Percentiles rank a stretch among this genome's conserved stretches.
Evolutionary conservation across 2,113 vertebrate genomes (phyloP).

Genomic region (Mixornis gularis): DNA sequence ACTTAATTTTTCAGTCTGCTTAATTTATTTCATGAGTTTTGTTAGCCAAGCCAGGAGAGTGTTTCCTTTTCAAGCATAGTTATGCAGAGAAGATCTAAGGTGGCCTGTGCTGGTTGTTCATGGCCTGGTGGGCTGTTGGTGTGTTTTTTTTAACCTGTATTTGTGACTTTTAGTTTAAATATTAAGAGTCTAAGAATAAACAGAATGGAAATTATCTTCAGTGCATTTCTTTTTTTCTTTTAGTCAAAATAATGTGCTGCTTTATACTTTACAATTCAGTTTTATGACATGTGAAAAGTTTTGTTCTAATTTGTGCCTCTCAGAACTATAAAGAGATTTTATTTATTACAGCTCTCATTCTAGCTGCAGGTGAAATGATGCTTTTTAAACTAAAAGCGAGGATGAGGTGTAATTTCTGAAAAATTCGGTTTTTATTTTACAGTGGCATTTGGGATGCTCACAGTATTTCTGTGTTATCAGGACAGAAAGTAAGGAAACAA

Average conservation of each 20-base stretch:
- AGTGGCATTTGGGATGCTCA: not conserved
- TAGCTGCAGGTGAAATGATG: not conserved
- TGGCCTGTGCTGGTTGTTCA: not conserved
- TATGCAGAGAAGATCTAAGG: not conserved
- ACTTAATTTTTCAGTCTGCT: not conserved
- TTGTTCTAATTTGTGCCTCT: not conserved
- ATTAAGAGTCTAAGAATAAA: not conserved
- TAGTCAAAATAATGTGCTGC: not conserved
- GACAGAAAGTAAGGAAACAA: slow-evolving; percentile 35
- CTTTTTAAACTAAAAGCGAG: not conserved
- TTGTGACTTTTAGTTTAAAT: not conserved
- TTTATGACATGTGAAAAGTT: not conserved
- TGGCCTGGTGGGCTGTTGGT: not conserved
- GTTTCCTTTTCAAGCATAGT: not conserved
- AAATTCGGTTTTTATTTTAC: not conserved
- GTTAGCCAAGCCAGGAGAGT: not conserved
- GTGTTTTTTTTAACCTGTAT: not conserved
- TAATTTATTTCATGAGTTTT: not conserved
- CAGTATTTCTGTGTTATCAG: not conserved
- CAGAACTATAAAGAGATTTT: not conserved
- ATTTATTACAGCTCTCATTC: not conserved
- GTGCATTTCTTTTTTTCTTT: not conserved
- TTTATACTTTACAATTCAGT: not conserved
- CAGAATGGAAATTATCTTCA: not conserved
- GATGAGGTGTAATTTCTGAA: not conserved